Percentiles rank a stretch among this genome's conserved stretches.
Evolutionary conservation across 1,140 invertebrate species (phyloP).

Genomic region (Zelostemma sp.): DNA sequence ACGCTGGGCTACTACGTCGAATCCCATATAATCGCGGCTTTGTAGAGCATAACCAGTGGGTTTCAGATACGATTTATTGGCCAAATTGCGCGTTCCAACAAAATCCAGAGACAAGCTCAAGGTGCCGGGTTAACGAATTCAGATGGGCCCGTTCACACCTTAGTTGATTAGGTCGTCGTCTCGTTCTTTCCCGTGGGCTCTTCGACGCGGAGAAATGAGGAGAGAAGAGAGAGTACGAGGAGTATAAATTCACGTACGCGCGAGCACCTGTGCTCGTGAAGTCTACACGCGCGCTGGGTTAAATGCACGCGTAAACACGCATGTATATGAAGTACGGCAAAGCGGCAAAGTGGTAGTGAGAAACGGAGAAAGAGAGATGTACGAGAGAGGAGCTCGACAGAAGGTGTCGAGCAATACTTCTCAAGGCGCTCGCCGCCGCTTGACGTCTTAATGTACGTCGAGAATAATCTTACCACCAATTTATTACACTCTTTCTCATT

Average conservation of each 20-base stretch:
- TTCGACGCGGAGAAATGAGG: slow-evolving; percentile 2
- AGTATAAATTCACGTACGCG: not conserved
- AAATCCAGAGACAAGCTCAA: slow-evolving; percentile 1
- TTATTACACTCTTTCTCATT: slow-evolving; percentile 72
- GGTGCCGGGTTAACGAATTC: slow-evolving; percentile 58
- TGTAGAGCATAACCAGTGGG: slow-evolving; percentile 32
- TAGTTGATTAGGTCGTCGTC: slow-evolving; percentile 59
- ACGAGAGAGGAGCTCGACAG: slow-evolving; percentile 49
- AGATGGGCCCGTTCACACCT: slow-evolving; percentile 63
- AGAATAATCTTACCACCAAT: slow-evolving; percentile 71
- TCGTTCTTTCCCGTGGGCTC: slow-evolving; percentile 18
- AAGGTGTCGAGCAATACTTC: slow-evolving; percentile 71
- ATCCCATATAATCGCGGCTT: slow-evolving; percentile 32
- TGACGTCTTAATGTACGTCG: slow-evolving; percentile 72
- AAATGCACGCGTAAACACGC: slow-evolving; percentile 44
- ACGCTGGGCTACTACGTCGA: slow-evolving; percentile 4
- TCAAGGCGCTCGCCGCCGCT: slow-evolving; percentile 68
- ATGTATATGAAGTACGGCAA: slow-evolving; percentile 42
- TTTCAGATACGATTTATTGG: slow-evolving; percentile 27
- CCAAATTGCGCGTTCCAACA: slow-evolving; percentile 17
- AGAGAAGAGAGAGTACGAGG: slow-evolving; percentile 8
- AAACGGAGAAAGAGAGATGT: slow-evolving; percentile 26
- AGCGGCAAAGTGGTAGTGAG: slow-evolving; percentile 37
- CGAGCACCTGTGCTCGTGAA: not conserved
- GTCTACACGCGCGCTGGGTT: slow-evolving; percentile 13